Percentiles rank a stretch among this genome's conserved stretches.
These are phyloP conservation scores for Albula glossodonta DNA, from an alignment of 2,113 vertebrate genomes.

Conservation along the genomic window DNA sequence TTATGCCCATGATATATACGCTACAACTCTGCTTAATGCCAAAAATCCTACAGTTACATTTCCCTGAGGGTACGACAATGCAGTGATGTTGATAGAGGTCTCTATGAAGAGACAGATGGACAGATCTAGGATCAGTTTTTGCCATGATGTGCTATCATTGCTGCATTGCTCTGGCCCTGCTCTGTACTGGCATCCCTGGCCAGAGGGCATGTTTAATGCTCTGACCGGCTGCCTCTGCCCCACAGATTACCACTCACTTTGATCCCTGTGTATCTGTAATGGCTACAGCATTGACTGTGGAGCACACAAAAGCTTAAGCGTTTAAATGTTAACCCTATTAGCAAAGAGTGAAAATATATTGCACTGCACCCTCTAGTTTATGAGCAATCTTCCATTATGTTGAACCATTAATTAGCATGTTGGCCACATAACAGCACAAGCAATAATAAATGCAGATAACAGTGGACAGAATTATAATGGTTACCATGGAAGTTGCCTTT, in stretches of 20 bases:
- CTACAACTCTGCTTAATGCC: constrained; percentile 2
- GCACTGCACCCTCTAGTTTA: not conserved
- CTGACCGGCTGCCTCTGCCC: not conserved
- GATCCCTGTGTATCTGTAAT: not conserved
- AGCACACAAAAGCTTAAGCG: not conserved
- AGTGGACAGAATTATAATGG: not conserved
- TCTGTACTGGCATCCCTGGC: not conserved
- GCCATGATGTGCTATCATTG: no score
- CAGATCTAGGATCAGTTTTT: no score
- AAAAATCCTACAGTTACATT: not conserved
- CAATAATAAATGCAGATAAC: not conserved
- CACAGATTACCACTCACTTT: not conserved
- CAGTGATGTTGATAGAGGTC: no score
- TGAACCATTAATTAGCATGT: not conserved
- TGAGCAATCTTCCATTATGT: not conserved
- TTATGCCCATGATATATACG: not conserved
- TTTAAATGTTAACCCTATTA: not conserved
- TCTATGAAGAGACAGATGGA: no score
- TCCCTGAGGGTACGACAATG: not conserved
- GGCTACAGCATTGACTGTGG: not conserved
- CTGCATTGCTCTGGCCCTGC: not conserved
- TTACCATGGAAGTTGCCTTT: not conserved
- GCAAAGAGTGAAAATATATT: not conserved
- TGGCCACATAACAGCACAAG: not conserved
- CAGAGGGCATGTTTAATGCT: not conserved